Evolutionary conservation across 2,888 invertebrate species (phyloP), one percentile per base, ranked within the genome.

Genomic region (Diaperis boleti): DNA sequence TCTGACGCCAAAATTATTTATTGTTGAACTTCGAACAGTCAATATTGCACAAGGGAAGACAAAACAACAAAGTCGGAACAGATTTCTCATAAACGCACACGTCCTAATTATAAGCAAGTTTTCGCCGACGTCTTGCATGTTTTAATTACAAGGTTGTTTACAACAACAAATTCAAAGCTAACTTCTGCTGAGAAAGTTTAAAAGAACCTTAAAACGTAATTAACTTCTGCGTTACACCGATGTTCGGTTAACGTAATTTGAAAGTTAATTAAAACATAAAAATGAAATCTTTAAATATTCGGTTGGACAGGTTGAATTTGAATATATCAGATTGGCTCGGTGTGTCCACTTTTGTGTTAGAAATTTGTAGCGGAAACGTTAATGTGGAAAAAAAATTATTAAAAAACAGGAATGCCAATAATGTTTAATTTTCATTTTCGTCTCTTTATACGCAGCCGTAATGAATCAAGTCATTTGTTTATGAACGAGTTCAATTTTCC

Each of bases 1-100:
- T 59, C 45, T 42, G 59, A 59, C 59, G 50, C 31, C 13, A 20
- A 49, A 60, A 60, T 60, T 52, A 60, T 60, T 60, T 60, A 60
- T 60, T 44, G 44, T 15, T 17, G 44, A 60, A 52, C 29, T 60
- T 59, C 41, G 33, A 31, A 39, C 49, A 49, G 15, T 49, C 59
- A 59, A 49, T 49, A n/a, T n/a, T n/a, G n/a, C 49, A 59, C 10
- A 18, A 13, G 31, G 33, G n/a, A 8, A 6, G 26, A 26, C 26
- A 10, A 10, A 13, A 35, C 10, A 35, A 35, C 5, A 35, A 11
- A 33, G 8, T 10, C 6, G 2, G 10, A 11, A 35, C 35, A 26
- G 35, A 26, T 20, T 18, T 39, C 20, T 52, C 31, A 52, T 31
- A 44, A 26, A 31, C 22, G 20, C n/a, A 47, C 47, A 33, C 49